Percentiles rank a stretch among this genome's conserved stretches.
Conservation (phyloP, 2,797 vertebrate species). For the Rhinichthys osculus region DNA sequence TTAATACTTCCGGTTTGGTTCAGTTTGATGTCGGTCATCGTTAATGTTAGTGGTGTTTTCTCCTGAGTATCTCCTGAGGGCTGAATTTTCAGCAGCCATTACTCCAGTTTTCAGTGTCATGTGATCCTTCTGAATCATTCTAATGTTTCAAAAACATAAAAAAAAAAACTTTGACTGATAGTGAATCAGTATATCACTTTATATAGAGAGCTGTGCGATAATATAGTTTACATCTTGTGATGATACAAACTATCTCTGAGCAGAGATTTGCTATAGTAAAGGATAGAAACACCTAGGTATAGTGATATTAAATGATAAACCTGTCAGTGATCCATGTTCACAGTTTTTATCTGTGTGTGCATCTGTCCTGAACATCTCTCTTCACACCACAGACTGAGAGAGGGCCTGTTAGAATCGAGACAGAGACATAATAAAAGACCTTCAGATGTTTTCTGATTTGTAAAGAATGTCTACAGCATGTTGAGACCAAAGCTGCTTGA, state of each 20-base stretch:
- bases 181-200: background rate
- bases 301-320: constrained; percentile 36
- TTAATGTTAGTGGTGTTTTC: no score
- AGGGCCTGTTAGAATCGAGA: constrained; percentile 49
- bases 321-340: constrained; percentile 41
- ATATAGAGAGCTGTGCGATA: background rate
- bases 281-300: background rate
- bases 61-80: no score
- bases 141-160: background rate
- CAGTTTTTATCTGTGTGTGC: constrained; percentile 50
- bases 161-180: background rate
- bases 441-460: constrained; percentile 78
- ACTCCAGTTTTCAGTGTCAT: background rate
- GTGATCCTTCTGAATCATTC: background rate
- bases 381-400: constrained; percentile 50
- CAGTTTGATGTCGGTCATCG: no score
- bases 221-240: background rate
- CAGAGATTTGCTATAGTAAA: background rate
- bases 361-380: constrained; percentile 70
- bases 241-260: background rate
- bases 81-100: background rate
- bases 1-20: no score
- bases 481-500: constrained; percentile 74
- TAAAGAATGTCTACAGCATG: constrained; percentile 76
- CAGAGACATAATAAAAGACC: constrained; percentile 70